phyloP scores from a whole-genome alignment of 1,140 invertebrate genomes.

The Saxidomus purpurata region DNA sequence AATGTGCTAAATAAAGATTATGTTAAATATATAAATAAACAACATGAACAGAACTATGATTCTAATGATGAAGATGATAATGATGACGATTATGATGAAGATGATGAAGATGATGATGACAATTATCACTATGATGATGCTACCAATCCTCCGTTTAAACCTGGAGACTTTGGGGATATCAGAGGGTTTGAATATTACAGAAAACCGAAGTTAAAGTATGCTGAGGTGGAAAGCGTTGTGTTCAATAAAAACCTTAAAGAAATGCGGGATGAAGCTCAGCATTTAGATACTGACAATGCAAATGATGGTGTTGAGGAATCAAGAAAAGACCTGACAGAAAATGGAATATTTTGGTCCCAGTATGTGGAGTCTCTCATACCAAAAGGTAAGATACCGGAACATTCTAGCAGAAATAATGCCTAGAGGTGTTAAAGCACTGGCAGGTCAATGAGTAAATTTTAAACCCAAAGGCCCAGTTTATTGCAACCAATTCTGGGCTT shows the following conservation, averaged over 20 bases:
- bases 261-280: background rate
- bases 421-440: background rate
- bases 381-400: constrained; percentile 66
- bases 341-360: constrained; percentile 58
- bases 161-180: constrained; percentile 43
- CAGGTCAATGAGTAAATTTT: too few relatives aligned
- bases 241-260: background rate
- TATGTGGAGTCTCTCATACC: constrained; percentile 58
- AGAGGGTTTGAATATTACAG: constrained; percentile 25
- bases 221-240: background rate
- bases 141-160: constrained; percentile 1
- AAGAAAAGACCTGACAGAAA: constrained; percentile 4
- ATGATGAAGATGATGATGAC: constrained; percentile 64
- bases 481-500: too few relatives aligned
- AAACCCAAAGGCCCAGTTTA: too few relatives aligned
- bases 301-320: background rate
- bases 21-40: background rate
- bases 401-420: too few relatives aligned
- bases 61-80: background rate
- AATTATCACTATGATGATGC: constrained; percentile 64
- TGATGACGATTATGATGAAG: constrained; percentile 62
- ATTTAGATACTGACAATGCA: background rate
- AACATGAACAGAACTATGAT: background rate
- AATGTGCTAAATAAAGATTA: background rate
- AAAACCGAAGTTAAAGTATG: constrained; percentile 46